Evolutionary conservation across 2,797 vertebrate species (phyloP).

Genomic region (Bradypodion pumilum): DNA sequence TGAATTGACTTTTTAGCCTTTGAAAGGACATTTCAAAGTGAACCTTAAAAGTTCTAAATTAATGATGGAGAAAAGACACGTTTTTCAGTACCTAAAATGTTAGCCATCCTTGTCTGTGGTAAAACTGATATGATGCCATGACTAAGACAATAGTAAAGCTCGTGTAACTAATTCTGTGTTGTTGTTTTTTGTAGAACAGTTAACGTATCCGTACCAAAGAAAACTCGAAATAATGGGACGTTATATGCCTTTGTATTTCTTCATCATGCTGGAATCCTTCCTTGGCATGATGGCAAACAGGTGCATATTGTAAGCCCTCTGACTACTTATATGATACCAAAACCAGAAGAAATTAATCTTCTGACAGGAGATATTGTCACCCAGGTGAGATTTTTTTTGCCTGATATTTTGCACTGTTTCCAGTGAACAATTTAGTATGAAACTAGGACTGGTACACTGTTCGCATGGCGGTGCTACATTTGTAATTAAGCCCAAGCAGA

Average conservation of each 20-base stretch:
- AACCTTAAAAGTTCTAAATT: not conserved
- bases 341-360: slow-evolving; percentile 84
- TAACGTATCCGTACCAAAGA: slow-evolving; percentile 87
- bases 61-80: not conserved
- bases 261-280: slow-evolving; percentile 86
- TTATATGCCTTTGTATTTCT: slow-evolving; percentile 90
- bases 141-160: not conserved
- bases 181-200: slow-evolving; percentile 81
- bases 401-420: not conserved
- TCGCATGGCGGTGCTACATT: not conserved
- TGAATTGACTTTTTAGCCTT: not conserved
- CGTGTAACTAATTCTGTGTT: not conserved
- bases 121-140: not conserved
- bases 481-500: too few species aligned
- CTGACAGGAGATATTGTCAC: slow-evolving; percentile 85
- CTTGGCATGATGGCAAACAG: slow-evolving; percentile 89
- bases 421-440: not conserved
- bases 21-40: not conserved
- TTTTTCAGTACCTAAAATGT: not conserved
- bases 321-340: slow-evolving; percentile 87
- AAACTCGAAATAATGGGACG: slow-evolving; percentile 88
- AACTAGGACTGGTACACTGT: not conserved
- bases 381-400: slow-evolving; percentile 72
- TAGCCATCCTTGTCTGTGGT: slow-evolving; percentile 4
- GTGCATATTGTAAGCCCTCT: slow-evolving; percentile 89